phyloP scores from a whole-genome alignment of 2,113 vertebrate species.

The Puma concolor region DNA sequence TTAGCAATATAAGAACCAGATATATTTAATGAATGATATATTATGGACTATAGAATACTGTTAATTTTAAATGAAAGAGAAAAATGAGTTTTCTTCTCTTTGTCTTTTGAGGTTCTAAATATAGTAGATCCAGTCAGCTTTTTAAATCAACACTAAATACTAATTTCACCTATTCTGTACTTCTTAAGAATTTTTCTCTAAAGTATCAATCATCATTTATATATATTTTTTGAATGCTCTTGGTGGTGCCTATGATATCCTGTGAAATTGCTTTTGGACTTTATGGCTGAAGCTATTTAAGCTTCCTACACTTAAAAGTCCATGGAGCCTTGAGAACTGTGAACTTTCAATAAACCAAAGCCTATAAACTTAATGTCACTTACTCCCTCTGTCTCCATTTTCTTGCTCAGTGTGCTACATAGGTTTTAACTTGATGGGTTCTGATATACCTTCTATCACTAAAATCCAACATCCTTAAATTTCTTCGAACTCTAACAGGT shows the following conservation, averaged over 20 bases:
- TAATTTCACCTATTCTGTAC: neutral
- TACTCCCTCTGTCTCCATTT: neutral
- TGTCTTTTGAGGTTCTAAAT: neutral
- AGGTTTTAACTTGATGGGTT: neutral
- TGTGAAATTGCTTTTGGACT: neutral
- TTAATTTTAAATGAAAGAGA: conserved; percentile 11
- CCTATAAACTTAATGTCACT: neutral
- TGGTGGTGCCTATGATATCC: conserved; percentile 3
- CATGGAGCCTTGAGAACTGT: neutral
- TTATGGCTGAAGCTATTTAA: neutral
- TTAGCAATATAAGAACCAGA: neutral
- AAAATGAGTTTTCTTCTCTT: neutral
- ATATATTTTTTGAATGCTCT: neutral
- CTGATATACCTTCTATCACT: neutral
- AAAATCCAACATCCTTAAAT: neutral
- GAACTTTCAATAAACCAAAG: conserved; percentile 1
- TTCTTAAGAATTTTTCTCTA: conserved; percentile 12
- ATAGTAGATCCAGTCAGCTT: neutral
- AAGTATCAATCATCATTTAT: neutral
- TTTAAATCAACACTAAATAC: neutral
- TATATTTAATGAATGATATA: neutral
- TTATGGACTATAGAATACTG: neutral
- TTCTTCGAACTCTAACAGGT: neutral
- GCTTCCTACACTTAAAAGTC: neutral
- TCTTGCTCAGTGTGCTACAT: neutral